These are phyloP conservation scores for Microcaecilia unicolor DNA, from an alignment of 2,797 vertebrate species.

Conservation along the genomic window DNA sequence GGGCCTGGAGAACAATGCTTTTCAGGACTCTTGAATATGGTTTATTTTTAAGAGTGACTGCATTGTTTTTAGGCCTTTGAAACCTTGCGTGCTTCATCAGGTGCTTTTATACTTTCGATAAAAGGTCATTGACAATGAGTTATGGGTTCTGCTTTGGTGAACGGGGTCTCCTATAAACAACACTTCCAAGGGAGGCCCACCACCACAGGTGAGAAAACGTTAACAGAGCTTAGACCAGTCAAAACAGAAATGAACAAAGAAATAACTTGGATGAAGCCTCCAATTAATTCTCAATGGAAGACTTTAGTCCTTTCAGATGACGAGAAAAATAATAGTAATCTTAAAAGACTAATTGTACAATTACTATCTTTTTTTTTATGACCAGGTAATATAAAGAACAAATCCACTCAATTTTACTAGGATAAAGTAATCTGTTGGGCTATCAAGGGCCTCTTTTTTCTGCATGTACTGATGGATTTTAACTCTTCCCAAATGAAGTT, in stretches of 20 bases:
- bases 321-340: slow-evolving; percentile 37
- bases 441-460: neutral
- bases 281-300: slow-evolving; percentile 75
- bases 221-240: slow-evolving; percentile 45
- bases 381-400: slow-evolving; percentile 27
- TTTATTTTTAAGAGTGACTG: too few species aligned
- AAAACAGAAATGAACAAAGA: slow-evolving; percentile 31
- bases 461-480: neutral
- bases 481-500: too few species aligned
- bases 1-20: too few species aligned
- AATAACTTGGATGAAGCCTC: slow-evolving; percentile 49
- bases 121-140: too few species aligned
- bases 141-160: slow-evolving; percentile 4
- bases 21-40: too few species aligned
- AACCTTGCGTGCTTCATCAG: too few species aligned
- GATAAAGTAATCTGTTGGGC: slow-evolving; percentile 18
- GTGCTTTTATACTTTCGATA: too few species aligned
- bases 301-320: slow-evolving; percentile 59
- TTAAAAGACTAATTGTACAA: slow-evolving; percentile 35
- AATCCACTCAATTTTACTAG: slow-evolving; percentile 47
- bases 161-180: slow-evolving; percentile 29
- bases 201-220: slow-evolving; percentile 44
- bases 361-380: slow-evolving; percentile 43
- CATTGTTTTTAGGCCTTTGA: too few species aligned
- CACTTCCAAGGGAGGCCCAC: slow-evolving; percentile 41